phyloP scores from a whole-genome alignment of 2,113 vertebrate species.

The Cardinalis cardinalis region DNA sequence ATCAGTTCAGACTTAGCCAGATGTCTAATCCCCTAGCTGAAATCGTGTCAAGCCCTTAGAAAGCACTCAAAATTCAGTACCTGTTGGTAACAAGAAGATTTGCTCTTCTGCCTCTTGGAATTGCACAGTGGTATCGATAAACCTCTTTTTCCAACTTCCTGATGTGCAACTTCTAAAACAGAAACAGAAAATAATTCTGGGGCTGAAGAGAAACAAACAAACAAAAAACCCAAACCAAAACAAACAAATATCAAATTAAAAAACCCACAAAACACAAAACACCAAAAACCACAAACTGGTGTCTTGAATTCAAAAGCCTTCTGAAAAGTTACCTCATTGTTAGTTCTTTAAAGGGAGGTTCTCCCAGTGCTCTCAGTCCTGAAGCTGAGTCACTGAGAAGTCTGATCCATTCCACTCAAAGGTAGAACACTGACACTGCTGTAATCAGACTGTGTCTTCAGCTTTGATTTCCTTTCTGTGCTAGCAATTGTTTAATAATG shows the following conservation, averaged over 20 bases:
- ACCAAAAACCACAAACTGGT: not conserved
- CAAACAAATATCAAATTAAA: not conserved
- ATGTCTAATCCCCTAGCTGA: not conserved
- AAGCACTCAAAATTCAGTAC: conserved; percentile 59
- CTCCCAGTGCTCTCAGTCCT: not conserved
- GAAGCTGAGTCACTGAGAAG: not conserved
- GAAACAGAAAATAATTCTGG: not conserved
- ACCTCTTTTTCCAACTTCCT: conserved; percentile 83
- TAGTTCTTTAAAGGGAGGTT: not conserved
- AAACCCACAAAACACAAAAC: not conserved
- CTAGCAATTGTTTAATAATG: not conserved
- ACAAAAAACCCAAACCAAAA: not conserved
- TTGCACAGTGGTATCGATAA: conserved; percentile 76
- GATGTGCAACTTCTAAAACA: conserved; percentile 84
- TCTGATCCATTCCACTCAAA: not conserved
- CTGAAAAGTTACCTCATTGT: not conserved
- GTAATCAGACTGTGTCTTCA: not conserved
- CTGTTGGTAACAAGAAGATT: conserved; percentile 89
- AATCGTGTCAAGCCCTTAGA: not conserved
- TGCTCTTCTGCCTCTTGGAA: conserved; percentile 77
- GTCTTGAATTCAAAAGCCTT: not conserved
- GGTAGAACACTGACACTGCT: not conserved
- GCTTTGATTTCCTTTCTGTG: not conserved
- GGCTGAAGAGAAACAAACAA: not conserved
- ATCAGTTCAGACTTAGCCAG: not conserved